Conservation (phyloP, 2,797 vertebrate species). For the Acanthurus lineatus region DNA sequence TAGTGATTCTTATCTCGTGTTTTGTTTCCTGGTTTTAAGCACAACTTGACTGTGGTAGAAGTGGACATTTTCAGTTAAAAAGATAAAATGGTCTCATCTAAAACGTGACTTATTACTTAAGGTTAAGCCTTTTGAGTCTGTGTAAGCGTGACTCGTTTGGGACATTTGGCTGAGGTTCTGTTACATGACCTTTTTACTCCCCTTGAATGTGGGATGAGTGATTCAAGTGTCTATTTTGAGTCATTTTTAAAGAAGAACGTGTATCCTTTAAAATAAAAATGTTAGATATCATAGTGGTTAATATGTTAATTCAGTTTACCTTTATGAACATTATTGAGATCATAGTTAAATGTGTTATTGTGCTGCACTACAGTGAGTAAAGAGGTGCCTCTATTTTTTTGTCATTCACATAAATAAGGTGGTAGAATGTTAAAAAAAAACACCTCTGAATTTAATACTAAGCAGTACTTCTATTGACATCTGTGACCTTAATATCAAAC, state of each 20-base stretch:
- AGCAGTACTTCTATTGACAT: no score
- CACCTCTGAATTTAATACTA: background rate
- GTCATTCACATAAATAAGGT: background rate
- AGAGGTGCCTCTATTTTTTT: background rate
- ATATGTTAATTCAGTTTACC: background rate
- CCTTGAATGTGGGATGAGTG: background rate
- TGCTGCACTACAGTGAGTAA: background rate
- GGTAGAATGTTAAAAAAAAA: background rate
- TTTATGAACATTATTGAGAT: background rate
- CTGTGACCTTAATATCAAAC: background rate
- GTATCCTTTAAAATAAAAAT: background rate
- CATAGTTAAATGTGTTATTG: background rate
- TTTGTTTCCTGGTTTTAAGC: slow-evolving; percentile 14
- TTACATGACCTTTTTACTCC: slow-evolving; percentile 2
- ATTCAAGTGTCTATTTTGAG: background rate
- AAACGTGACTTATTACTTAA: background rate
- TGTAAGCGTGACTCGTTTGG: background rate
- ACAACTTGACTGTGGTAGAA: background rate
- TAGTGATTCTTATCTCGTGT: slow-evolving; percentile 22
- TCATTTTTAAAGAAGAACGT: background rate
- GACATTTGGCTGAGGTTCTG: background rate
- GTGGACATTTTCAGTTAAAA: background rate
- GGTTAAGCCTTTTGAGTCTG: background rate
- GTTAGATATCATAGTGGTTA: background rate
- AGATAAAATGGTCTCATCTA: no score